A percentile compares a stretch with the other conserved stretches of the same genome.
phyloP scores from a whole-genome alignment of 2,113 vertebrate genomes.

The Patagioenas fasciata region DNA sequence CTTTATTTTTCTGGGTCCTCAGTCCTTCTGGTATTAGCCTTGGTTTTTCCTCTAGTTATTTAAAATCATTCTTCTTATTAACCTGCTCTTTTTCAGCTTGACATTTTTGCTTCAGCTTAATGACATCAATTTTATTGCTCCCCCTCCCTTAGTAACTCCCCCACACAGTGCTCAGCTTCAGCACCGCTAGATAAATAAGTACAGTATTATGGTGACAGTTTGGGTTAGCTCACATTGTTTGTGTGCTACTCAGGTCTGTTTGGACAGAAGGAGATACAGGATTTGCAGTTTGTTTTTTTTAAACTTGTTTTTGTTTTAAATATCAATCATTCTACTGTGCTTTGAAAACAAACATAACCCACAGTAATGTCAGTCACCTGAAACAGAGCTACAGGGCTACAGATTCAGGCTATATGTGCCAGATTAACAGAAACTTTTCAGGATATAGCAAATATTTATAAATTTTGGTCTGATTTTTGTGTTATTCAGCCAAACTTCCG shows the following conservation, averaged over 20 bases:
- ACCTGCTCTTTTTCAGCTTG: not conserved
- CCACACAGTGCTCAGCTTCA: not conserved
- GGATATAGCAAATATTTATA: not conserved
- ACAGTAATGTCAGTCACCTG: not conserved
- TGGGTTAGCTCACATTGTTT: not conserved
- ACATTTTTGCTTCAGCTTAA: not conserved
- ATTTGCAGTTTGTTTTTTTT: not conserved
- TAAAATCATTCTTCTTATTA: not conserved
- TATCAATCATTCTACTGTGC: not conserved
- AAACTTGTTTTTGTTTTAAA: constrained; percentile 26
- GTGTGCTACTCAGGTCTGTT: not conserved
- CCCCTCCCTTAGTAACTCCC: not conserved
- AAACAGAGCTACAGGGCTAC: not conserved
- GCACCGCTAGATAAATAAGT: not conserved
- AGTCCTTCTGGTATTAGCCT: not conserved
- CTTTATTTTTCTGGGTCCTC: not conserved
- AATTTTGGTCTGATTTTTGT: not conserved
- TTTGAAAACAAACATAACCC: not conserved
- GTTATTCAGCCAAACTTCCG: not conserved
- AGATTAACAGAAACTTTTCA: not conserved
- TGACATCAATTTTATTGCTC: not conserved
- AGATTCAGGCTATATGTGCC: not conserved
- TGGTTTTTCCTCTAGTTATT: not conserved
- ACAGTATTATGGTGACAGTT: not conserved
- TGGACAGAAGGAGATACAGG: not conserved